Percentiles rank a stretch among this genome's conserved stretches.
Conservation (phyloP, 2,888 invertebrate genomes). For the Nemapogon koenigi region DNA sequence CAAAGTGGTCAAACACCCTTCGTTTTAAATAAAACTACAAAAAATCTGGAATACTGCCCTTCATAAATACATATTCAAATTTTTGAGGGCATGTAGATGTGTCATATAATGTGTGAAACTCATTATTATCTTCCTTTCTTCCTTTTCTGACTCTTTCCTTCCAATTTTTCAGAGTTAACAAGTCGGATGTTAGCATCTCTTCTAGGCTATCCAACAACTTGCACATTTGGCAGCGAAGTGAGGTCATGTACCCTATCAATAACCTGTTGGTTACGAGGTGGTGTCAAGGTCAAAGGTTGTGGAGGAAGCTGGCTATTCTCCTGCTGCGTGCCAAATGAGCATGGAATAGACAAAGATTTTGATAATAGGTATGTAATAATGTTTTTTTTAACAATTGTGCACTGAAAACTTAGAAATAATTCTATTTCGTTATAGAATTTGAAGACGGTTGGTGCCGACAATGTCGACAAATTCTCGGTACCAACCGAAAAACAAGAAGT, state of each 20-base stretch:
- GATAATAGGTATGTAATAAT: constrained; percentile 35
- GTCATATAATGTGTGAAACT: no score
- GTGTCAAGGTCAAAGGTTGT: constrained; percentile 70
- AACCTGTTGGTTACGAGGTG: constrained; percentile 79
- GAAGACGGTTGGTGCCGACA: no score
- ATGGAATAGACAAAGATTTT: constrained; percentile 21
- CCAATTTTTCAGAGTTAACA: constrained; percentile 40
- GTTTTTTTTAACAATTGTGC: background rate
- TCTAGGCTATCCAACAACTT: constrained; percentile 65
- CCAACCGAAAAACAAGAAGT: no score
- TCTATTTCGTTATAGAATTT: no score
- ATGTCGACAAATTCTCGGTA: no score
- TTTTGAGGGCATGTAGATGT: no score
- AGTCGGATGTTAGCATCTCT: constrained; percentile 61
- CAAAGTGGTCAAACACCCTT: no score
- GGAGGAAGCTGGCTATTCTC: constrained; percentile 76
- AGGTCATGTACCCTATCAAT: constrained; percentile 74
- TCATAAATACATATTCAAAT: no score
- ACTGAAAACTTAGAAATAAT: background rate
- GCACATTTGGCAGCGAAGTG: constrained; percentile 61
- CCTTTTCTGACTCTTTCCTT: background rate
- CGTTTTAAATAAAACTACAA: no score
- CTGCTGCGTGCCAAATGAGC: constrained; percentile 59
- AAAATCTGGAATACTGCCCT: no score
- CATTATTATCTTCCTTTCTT: background rate